These are phyloP conservation scores for Oscheius sp. DNA, from an alignment of 2,888 invertebrate genomes.

Conservation along the genomic window DNA sequence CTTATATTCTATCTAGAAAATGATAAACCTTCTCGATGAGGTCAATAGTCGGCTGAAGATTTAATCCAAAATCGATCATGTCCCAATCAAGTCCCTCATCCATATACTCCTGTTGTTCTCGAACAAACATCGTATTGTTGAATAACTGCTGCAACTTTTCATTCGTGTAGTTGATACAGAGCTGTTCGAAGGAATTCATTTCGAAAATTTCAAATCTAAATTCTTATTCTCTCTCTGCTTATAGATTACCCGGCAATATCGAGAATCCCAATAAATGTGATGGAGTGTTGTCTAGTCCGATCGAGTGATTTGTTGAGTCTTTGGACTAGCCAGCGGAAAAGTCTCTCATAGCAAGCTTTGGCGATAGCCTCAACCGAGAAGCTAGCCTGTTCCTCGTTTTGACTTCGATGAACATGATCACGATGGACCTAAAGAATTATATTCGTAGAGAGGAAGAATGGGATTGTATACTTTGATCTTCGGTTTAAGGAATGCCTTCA, in stretches of 20 bases:
- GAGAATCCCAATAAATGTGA: conserved; percentile 96
- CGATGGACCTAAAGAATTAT: conserved; percentile 79
- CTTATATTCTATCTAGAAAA: not conserved
- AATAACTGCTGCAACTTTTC: conserved; percentile 98
- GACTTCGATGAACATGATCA: conserved; percentile 96
- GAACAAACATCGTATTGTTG: conserved; percentile 99
- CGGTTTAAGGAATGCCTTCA: conserved; percentile 94
- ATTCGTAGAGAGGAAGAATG: not conserved
- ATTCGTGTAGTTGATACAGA: conserved; percentile 99
- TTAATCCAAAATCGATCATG: conserved; percentile 97
- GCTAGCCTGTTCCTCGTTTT: conserved; percentile 95
- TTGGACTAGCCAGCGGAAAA: conserved; percentile 80
- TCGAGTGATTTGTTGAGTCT: conserved; percentile 81
- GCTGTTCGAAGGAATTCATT: conserved; percentile 95
- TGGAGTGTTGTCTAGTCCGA: conserved; percentile 94
- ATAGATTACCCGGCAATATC: conserved; percentile 95
- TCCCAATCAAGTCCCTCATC: conserved; percentile 99
- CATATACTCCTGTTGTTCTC: conserved; percentile 86
- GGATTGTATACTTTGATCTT: conserved; percentile 80
- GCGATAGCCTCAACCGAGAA: conserved; percentile 98
- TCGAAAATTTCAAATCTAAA: conserved; percentile 70
- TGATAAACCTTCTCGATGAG: conserved; percentile 85
- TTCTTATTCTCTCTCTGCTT: not conserved
- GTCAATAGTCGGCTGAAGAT: conserved; percentile 97
- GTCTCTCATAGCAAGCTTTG: conserved; percentile 95